A percentile compares a stretch with the other conserved stretches of the same genome.
These are phyloP conservation scores for Tenualosa thibaudeaui DNA, from an alignment of 2,797 vertebrate species.

Conservation along the genomic window DNA sequence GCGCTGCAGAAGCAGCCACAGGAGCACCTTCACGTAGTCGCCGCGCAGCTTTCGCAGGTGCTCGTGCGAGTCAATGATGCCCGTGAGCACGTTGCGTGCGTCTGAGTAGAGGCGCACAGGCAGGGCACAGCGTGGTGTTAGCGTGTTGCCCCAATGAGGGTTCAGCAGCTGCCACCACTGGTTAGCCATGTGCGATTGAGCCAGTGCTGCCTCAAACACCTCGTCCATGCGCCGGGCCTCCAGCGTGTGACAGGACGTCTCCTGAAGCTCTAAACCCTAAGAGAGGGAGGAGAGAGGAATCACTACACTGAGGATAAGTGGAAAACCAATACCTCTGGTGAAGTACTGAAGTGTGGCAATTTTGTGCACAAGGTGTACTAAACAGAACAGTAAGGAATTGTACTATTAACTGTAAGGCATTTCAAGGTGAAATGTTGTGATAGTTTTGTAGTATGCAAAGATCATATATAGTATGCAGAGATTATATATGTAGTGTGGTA, in stretches of 20 bases:
- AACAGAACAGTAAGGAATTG: too few relatives aligned
- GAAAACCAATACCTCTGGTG: neutral
- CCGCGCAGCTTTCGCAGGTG: slow-evolving; percentile 90
- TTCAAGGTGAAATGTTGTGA: neutral
- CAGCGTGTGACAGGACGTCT: slow-evolving; percentile 95
- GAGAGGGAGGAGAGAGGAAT: slow-evolving; percentile 36
- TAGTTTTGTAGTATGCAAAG: neutral
- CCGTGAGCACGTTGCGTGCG: slow-evolving; percentile 88
- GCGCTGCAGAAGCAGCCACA: slow-evolving; percentile 90
- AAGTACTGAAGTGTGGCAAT: too few relatives aligned
- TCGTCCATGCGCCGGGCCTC: slow-evolving; percentile 94
- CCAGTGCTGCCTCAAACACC: slow-evolving; percentile 90
- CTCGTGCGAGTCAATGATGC: slow-evolving; percentile 93
- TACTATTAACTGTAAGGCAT: too few relatives aligned
- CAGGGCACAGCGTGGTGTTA: slow-evolving; percentile 87
- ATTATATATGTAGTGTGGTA: neutral
- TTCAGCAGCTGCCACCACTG: slow-evolving; percentile 78
- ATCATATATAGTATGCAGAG: too few relatives aligned
- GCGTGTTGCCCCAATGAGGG: slow-evolving; percentile 87
- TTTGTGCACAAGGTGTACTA: too few relatives aligned
- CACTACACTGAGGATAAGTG: neutral
- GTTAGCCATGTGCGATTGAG: slow-evolving; percentile 77
- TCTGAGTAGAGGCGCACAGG: slow-evolving; percentile 91
- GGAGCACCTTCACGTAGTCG: slow-evolving; percentile 90
- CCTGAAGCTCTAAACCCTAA: slow-evolving; percentile 95